Evolutionary conservation across 2,888 invertebrate genomes (phyloP), one percentile per base, ranked within the genome.

Genomic region (Subacronicta megacephala): DNA sequence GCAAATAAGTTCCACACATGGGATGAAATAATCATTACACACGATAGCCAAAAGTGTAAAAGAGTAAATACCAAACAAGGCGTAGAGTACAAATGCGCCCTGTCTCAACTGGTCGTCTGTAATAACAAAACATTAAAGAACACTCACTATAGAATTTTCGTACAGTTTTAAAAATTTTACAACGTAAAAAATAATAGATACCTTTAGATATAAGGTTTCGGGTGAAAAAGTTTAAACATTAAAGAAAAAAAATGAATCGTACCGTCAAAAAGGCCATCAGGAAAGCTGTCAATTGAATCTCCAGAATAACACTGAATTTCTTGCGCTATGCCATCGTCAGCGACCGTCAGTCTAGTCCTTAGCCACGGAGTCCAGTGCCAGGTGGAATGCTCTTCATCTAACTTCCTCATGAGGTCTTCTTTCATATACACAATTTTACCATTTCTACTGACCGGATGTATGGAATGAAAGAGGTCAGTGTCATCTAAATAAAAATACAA

Each of bases 1-100:
- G 82, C 98, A 98, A 69, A 99, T 98, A 58, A 96, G 95, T 88
- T 98, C 98, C 10, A 99, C 96, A 10, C 98, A 96, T 0, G 99
- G 98, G 35, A 99, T 95, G 83, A 99, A 98, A 83, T 98, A 99
- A 78, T 97, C 97, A 82, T 99, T 98, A 89, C 99, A 99, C 4
- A 99, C 96, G 42, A 98, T 95, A 0, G 98, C 98, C 44, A 99
- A 94, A 7, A 98, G 92, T 0, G 97, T 95, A 83, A 99, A 99
- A 68, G 98, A 96, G 84, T 99, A 99, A 20, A 98, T 86, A 0
- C 97, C 97, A 23, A 97, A 96, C 23, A 98, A 68, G 0, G 95
- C 90, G 84, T 98, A 98, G 1, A 98, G 75, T 0, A 97, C 60
- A n/a, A 98, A 94, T 0, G 96, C 98, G 0, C 99, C 99, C 36